These are phyloP conservation scores for Drosophila ustulata DNA, from an alignment of 2,888 invertebrate genomes.

Conservation along the genomic window DNA sequence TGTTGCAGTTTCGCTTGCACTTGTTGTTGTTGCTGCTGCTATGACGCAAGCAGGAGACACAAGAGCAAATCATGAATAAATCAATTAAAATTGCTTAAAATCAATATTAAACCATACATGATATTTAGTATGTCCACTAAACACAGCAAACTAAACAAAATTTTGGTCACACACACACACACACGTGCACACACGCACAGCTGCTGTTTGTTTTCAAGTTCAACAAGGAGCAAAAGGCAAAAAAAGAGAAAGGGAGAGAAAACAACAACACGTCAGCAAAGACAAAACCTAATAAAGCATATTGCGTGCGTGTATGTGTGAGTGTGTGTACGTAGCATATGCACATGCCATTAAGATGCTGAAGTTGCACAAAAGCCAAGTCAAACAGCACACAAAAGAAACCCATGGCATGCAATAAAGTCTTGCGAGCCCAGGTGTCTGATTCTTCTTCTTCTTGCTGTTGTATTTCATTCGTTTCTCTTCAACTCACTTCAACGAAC, in stretches of 20 bases:
- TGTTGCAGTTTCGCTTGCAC: conserved; percentile 8
- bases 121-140: not conserved
- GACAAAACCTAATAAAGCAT: conserved; percentile 28
- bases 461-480: conserved; percentile 22
- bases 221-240: conserved; percentile 45
- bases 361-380: conserved; percentile 62
- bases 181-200: not conserved
- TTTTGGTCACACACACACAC: not conserved
- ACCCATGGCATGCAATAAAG: conserved; percentile 56
- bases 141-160: conserved; percentile 13
- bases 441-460: conserved; percentile 17
- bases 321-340: conserved; percentile 28
- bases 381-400: conserved; percentile 47
- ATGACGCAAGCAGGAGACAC: conserved; percentile 50
- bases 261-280: conserved; percentile 42
- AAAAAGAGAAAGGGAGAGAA: not conserved
- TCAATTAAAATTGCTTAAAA: conserved; percentile 35
- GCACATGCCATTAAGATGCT: conserved; percentile 58
- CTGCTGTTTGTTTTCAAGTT: conserved; percentile 56
- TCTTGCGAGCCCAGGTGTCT: conserved; percentile 46
- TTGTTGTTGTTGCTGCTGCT: conserved; percentile 9
- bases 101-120: not conserved
- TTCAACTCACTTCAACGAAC: conserved; percentile 34
- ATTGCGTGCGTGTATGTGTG: not conserved
- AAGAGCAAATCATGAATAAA: conserved; percentile 22